phyloP scores from a whole-genome alignment of 1,140 invertebrate species.

The Papilio polytes region DNA sequence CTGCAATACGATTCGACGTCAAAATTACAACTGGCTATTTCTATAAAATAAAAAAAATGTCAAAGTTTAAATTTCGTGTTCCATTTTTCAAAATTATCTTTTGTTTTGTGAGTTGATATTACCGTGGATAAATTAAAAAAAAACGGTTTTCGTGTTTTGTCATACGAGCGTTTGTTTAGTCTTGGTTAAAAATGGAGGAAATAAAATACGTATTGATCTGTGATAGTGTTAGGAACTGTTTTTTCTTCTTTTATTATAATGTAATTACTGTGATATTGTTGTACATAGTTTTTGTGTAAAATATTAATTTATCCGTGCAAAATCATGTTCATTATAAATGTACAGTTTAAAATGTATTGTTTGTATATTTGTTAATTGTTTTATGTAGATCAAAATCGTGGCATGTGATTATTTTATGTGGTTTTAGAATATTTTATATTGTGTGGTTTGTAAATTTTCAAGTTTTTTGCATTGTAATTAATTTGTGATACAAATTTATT shows the following conservation, averaged over 20 bases:
- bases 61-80: background rate
- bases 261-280: slow-evolving; percentile 59
- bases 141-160: slow-evolving; percentile 4
- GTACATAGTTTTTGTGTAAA: slow-evolving; percentile 64
- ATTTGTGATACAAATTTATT: slow-evolving; percentile 72
- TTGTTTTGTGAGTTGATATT: background rate
- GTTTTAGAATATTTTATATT: slow-evolving; percentile 60
- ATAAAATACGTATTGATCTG: slow-evolving; percentile 18
- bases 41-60: background rate
- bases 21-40: slow-evolving; percentile 1
- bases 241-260: slow-evolving; percentile 23
- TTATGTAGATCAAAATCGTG: slow-evolving; percentile 53
- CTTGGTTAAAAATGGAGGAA: background rate
- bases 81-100: background rate
- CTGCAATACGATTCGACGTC: background rate
- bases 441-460: slow-evolving; percentile 63
- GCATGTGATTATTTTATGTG: slow-evolving; percentile 43
- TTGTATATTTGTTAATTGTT: slow-evolving; percentile 50
- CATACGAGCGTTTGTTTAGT: background rate
- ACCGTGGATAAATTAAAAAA: background rate
- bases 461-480: slow-evolving; percentile 56
- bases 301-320: slow-evolving; percentile 60
- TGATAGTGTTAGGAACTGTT: slow-evolving; percentile 30
- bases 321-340: slow-evolving; percentile 65
- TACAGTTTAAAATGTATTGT: slow-evolving; percentile 38